Conservation (phyloP, 2,113 vertebrate genomes). For the Calonectris borealis region DNA sequence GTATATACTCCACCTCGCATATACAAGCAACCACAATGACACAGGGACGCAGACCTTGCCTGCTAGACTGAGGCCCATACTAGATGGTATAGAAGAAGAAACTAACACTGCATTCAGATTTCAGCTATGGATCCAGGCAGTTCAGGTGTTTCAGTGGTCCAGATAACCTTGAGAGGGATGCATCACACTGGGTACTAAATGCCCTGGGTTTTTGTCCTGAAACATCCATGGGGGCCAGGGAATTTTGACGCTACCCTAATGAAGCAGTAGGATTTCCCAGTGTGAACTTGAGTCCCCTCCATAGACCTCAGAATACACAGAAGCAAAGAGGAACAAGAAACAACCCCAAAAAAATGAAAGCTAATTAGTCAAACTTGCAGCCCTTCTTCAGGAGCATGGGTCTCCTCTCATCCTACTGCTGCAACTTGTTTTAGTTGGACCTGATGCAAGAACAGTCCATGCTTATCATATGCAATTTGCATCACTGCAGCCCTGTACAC, state of each 20-base stretch:
- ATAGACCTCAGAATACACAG: neutral
- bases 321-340: neutral
- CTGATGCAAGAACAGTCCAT: neutral
- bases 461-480: fast-evolving
- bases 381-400: neutral
- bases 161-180: neutral
- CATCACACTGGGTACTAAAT: neutral
- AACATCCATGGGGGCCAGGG: neutral
- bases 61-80: neutral
- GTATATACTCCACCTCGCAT: fast-evolving
- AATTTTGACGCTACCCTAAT: neutral
- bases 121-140: neutral
- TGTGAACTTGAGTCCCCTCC: neutral
- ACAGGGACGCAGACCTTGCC: fast-evolving
- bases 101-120: neutral
- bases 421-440: neutral
- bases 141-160: neutral
- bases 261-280: neutral
- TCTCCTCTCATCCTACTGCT: neutral
- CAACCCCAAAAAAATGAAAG: fast-evolving
- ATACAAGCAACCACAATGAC: neutral
- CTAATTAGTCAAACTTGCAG: neutral
- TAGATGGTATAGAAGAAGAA: neutral
- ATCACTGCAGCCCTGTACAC: neutral
- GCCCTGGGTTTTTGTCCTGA: neutral